Evolutionary conservation across 23 tunicate genomes (phyloP), one percentile per base, ranked within the genome.

Genomic region (Ciona savignyi): DNA sequence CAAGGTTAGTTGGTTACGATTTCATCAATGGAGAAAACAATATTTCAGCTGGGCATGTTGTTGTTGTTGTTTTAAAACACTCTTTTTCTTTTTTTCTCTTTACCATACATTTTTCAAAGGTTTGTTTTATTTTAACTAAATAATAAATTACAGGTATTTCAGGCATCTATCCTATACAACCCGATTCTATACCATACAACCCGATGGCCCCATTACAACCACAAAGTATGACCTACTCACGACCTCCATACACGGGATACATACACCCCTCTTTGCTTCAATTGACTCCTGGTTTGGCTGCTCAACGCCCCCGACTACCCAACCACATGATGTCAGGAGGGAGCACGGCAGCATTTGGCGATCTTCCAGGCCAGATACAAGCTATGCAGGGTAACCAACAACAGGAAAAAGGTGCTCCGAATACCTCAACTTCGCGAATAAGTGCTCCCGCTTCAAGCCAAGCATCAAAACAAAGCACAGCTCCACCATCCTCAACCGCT

Each of bases 401-500:
- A n/a, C 23, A 63, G 4, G 22, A 63, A 63, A 9, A 4, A 9
- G 6, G 24, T 72, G 63, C 71, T 25, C 79, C 49, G 32, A 51
- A 33, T 24, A 21, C 28, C 68, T 11, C 72, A 31, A 28, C 68
- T 30, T 25, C 26, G 62, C 15, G 32, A 56, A 32, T 1, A 64
- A 4, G 51, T 32, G 49, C 22, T 60, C 56, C 56, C 9, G 28
- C 9, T 1, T 33, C 64, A 60, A 30, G 68, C 1, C 67, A 11
- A 24, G 9, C 27, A 23, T 35, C 42, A 68, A 31, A 26, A 20
- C 73, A 68, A 69, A 23, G 6, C 73, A 1, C 73, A 25, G 30
- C 69, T 30, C 25, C 49, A 20, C 70, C 84, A 33, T n/a, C n/a
- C n/a, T n/a, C n/a, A n/a, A 56, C 78, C 63, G 72, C 77, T 35